Conservation (phyloP, 2,888 invertebrate genomes). For the Rhamphomyia laevipes region DNA sequence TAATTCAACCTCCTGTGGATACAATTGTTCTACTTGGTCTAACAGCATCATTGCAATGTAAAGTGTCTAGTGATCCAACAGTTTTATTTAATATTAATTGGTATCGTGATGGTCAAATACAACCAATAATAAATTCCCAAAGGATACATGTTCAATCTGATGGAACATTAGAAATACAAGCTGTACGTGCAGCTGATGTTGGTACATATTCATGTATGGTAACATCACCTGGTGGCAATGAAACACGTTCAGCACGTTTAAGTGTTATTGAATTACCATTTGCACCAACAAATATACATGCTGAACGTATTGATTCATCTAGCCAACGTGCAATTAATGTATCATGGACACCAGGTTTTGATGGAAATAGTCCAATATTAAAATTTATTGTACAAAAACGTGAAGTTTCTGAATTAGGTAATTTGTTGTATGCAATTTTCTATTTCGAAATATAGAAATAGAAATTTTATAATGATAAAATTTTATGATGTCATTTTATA, state of each 20-base stretch:
- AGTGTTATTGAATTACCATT: conserved; percentile 92
- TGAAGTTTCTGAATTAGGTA: conserved; percentile 77
- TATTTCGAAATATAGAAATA: no score
- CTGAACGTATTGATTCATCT: conserved; percentile 51
- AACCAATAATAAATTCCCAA: conserved; percentile 49
- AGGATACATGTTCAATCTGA: conserved; percentile 64
- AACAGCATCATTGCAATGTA: conserved; percentile 87
- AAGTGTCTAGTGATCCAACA: conserved; percentile 82
- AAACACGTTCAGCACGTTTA: conserved; percentile 71
- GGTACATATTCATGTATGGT: conserved; percentile 87
- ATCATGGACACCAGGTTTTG: conserved; percentile 91
- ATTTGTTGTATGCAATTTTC: no score
- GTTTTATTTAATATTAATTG: conserved; percentile 78
- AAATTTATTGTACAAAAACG: conserved; percentile 88
- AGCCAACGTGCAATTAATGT: conserved; percentile 73
- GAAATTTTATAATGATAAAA: no score
- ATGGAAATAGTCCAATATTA: conserved; percentile 90
- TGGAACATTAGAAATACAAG: conserved; percentile 77
- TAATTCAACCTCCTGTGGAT: conserved; percentile 86
- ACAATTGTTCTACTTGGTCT: conserved; percentile 84
- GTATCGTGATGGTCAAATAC: conserved; percentile 67
- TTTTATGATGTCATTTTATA: no score
- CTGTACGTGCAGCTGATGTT: conserved; percentile 83
- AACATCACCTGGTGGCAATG: conserved; percentile 83
- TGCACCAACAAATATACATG: conserved; percentile 79